Percentiles rank a stretch among this genome's conserved stretches.
Conservation (phyloP, 2,113 vertebrate species). For the Xenus cinereus region DNA sequence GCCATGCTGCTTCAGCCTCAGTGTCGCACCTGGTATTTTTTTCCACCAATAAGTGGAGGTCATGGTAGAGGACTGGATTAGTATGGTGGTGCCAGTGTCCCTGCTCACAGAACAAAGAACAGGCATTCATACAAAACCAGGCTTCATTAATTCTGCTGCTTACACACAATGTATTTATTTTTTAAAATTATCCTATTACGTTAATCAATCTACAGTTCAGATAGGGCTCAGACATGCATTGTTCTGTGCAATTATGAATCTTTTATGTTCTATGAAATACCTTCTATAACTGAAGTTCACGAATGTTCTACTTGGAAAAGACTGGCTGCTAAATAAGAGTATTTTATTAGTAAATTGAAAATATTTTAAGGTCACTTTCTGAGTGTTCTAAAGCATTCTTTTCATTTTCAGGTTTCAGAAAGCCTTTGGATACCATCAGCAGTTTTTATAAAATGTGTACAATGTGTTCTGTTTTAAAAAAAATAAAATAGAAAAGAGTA, state of each 20-base stretch:
- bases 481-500: neutral
- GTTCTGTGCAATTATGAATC: neutral
- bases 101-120: neutral
- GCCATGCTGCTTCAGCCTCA: neutral
- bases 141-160: neutral
- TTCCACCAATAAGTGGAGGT: neutral
- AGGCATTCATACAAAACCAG: neutral
- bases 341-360: conserved; percentile 1
- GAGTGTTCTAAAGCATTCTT: neutral
- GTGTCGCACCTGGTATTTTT: neutral
- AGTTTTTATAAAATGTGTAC: neutral
- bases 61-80: neutral
- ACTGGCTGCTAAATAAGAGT: neutral
- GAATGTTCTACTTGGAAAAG: neutral
- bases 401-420: neutral
- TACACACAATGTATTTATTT: neutral
- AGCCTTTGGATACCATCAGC: neutral
- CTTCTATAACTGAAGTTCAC: neutral
- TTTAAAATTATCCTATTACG: neutral
- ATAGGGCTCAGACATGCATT: neutral
- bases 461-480: neutral
- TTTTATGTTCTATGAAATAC: neutral
- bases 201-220: neutral
- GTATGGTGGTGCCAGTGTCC: neutral
- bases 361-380: neutral